A percentile compares a stretch with the other conserved stretches of the same genome.
Evolutionary conservation across 2,797 vertebrate genomes (phyloP).

Genomic region (Kryptolebias ocellatus): DNA sequence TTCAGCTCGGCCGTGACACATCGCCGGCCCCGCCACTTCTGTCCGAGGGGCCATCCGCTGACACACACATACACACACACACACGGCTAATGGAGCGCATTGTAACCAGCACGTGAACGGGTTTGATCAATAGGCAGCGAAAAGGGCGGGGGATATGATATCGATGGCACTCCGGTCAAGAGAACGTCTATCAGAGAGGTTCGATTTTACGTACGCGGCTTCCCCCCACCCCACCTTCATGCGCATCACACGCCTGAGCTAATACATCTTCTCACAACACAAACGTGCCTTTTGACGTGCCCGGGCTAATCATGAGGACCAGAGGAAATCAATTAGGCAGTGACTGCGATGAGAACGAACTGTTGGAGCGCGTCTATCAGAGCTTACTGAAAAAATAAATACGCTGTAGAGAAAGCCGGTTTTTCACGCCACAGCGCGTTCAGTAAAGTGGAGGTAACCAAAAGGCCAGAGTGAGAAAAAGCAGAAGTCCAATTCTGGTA

Average conservation of each 20-base stretch:
- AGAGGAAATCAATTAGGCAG: conserved; percentile 71
- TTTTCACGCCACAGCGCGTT: not conserved
- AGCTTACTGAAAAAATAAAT: conserved; percentile 43
- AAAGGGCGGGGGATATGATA: conserved; percentile 83
- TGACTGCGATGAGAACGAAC: conserved; percentile 28
- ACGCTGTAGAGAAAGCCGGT: not conserved
- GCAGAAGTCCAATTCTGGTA: conserved; percentile 68
- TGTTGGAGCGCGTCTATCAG: conserved; percentile 19
- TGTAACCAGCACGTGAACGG: conserved; percentile 72
- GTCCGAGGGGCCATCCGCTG: conserved; percentile 47
- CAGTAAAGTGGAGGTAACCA: conserved; percentile 29
- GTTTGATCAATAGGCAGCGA: conserved; percentile 80
- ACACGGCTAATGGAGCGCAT: conserved; percentile 74
- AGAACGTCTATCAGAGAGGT: conserved; percentile 54
- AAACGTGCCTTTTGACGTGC: conserved; percentile 72
- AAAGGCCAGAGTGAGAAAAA: conserved; percentile 60
- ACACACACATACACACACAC: conserved; percentile 35
- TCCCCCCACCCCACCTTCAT: conserved; percentile 19
- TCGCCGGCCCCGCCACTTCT: conserved; percentile 41
- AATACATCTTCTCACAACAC: conserved; percentile 67
- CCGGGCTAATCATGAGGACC: conserved; percentile 28
- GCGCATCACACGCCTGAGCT: conserved; percentile 48
- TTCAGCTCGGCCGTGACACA: conserved; percentile 21
- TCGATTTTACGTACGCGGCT: conserved; percentile 39
- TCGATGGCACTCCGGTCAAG: conserved; percentile 73